These are phyloP conservation scores for Parnassius glacialis DNA, from an alignment of 2,888 invertebrate genomes.

Conservation along the genomic window DNA sequence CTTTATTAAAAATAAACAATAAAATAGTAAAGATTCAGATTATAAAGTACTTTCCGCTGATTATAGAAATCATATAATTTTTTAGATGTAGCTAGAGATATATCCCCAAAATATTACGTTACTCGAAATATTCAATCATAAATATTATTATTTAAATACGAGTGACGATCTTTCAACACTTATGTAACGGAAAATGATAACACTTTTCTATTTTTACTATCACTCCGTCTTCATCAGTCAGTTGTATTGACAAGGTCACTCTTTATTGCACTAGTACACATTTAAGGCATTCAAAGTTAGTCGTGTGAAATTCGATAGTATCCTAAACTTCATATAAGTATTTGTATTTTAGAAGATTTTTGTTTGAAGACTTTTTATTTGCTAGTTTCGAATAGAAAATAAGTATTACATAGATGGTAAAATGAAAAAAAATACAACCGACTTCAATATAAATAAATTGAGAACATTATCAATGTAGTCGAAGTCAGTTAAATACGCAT, in stretches of 20 bases:
- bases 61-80: too few relatives aligned
- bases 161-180: not conserved
- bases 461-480: too few relatives aligned
- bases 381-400: too few relatives aligned
- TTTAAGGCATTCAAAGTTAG: constrained; percentile 38
- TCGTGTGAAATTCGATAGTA: constrained; percentile 18
- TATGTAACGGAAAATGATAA: constrained; percentile 18
- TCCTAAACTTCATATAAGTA: not conserved
- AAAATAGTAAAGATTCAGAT: too few relatives aligned
- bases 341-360: not conserved
- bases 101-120: not conserved
- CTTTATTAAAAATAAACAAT: too few relatives aligned
- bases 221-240: constrained; percentile 52
- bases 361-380: too few relatives aligned
- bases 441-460: too few relatives aligned
- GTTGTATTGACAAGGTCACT: constrained; percentile 52
- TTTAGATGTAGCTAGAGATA: not conserved
- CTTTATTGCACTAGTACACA: constrained; percentile 35
- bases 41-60: too few relatives aligned
- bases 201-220: constrained; percentile 41
- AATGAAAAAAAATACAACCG: too few relatives aligned
- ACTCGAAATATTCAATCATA: too few relatives aligned
- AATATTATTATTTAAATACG: not conserved
- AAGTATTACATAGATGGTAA: too few relatives aligned
- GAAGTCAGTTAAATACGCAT: too few relatives aligned